These are phyloP conservation scores for Eupithecia vulgata DNA, from an alignment of 2,888 invertebrate species.

Conservation along the genomic window DNA sequence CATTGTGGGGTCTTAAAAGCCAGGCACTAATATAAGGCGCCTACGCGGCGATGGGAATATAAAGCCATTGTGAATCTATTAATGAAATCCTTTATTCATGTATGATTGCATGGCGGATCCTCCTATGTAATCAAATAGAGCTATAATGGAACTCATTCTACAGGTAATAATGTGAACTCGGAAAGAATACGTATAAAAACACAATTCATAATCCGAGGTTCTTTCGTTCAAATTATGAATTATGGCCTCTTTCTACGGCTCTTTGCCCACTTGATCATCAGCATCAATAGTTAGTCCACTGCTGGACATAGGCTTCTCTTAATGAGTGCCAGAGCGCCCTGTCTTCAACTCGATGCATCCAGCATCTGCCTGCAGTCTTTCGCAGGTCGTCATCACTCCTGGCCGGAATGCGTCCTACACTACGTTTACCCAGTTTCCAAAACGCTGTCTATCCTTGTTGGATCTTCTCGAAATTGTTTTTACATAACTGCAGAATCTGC, in stretches of 20 bases:
- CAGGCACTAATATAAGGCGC: slow-evolving; percentile 35
- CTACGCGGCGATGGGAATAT: slow-evolving; percentile 39
- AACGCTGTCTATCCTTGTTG: too few species aligned
- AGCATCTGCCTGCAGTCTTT: too few species aligned
- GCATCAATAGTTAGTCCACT: too few species aligned
- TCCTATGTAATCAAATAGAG: slow-evolving; percentile 27
- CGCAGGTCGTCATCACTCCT: too few species aligned
- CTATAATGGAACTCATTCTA: slow-evolving; percentile 21
- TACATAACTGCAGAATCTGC: too few species aligned
- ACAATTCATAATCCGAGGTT: not conserved
- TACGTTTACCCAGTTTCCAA: too few species aligned
- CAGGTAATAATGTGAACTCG: slow-evolving; percentile 20
- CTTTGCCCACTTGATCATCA: too few species aligned
- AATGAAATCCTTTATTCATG: slow-evolving; percentile 42
- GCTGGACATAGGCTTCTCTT: too few species aligned
- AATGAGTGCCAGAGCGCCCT: too few species aligned
- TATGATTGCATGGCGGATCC: slow-evolving; percentile 31
- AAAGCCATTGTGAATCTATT: slow-evolving; percentile 38
- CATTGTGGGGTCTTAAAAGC: slow-evolving; percentile 42
- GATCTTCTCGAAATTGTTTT: too few species aligned
- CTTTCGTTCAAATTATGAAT: not conserved
- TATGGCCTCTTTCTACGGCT: not conserved
- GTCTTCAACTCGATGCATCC: too few species aligned
- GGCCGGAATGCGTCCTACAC: too few species aligned
- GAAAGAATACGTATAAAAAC: not conserved